These are phyloP conservation scores for Drosophila algonquin DNA, from an alignment of 2,888 invertebrate species.

Conservation along the genomic window DNA sequence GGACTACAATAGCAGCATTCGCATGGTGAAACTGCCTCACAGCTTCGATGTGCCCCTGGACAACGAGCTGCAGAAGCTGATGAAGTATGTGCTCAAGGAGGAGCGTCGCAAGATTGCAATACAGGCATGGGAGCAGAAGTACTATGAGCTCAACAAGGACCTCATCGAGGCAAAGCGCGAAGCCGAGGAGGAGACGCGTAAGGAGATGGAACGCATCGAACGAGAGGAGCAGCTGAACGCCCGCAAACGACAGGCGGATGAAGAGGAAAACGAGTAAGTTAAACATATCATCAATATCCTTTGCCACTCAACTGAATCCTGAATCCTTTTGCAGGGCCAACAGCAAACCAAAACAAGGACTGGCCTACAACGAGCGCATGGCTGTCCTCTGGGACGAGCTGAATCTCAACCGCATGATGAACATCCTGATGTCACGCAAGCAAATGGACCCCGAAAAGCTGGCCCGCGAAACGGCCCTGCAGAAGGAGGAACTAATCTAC, in stretches of 20 bases:
- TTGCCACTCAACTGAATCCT: no score
- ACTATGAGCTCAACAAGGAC: constrained; percentile 84
- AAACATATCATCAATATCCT: not conserved
- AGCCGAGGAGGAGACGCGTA: constrained; percentile 84
- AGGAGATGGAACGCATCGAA: constrained; percentile 84
- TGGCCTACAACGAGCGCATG: constrained; percentile 76
- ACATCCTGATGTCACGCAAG: constrained; percentile 82
- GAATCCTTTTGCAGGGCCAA: not conserved
- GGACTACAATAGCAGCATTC: constrained; percentile 88
- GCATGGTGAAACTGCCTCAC: constrained; percentile 87
- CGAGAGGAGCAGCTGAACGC: constrained; percentile 64
- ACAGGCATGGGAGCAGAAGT: constrained; percentile 86
- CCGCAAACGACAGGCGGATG: constrained; percentile 68
- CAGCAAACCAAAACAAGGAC: not conserved
- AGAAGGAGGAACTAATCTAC: constrained; percentile 87
- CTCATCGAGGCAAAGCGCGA: constrained; percentile 81
- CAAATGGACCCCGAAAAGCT: constrained; percentile 82
- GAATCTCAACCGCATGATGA: constrained; percentile 87
- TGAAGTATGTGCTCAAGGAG: constrained; percentile 85
- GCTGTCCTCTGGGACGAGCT: constrained; percentile 86
- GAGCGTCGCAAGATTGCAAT: constrained; percentile 79
- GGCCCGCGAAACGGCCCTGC: constrained; percentile 87
- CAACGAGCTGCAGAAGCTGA: constrained; percentile 83
- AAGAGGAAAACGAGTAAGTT: constrained; percentile 43
- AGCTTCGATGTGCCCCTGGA: constrained; percentile 85